Percentiles rank a stretch among this genome's conserved stretches.
These are phyloP conservation scores for Sphinx pinastri DNA, from an alignment of 2,888 invertebrate species.

Conservation along the genomic window DNA sequence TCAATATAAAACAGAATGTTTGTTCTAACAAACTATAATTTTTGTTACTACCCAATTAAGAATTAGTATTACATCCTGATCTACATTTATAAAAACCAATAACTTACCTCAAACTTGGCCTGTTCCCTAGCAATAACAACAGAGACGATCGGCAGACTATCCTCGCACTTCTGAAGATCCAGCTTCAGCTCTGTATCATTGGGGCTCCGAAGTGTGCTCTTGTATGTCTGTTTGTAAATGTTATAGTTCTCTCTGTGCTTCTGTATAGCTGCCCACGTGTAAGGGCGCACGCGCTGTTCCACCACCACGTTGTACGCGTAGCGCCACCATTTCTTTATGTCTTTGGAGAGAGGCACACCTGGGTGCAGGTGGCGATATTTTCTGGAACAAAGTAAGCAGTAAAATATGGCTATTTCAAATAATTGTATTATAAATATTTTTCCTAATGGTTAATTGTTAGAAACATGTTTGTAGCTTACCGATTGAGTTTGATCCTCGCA, in stretches of 20 bases:
- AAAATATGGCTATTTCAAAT: not conserved
- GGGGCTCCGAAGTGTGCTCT: slow-evolving; percentile 87
- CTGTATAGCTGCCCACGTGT: slow-evolving; percentile 88
- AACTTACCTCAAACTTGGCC: slow-evolving; percentile 88
- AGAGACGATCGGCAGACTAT: slow-evolving; percentile 88
- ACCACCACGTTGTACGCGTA: slow-evolving; percentile 89
- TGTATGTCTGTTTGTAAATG: slow-evolving; percentile 87
- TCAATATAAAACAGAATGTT: not conserved
- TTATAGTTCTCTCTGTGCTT: slow-evolving; percentile 88
- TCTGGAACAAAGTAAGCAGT: slow-evolving; percentile 49
- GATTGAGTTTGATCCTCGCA: slow-evolving; percentile 86
- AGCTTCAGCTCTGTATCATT: slow-evolving; percentile 89
- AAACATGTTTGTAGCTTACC: slow-evolving; percentile 62
- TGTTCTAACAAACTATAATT: not conserved
- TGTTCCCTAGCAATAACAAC: slow-evolving; percentile 91
- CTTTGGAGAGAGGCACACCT: slow-evolving; percentile 80
- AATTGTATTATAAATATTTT: too few species aligned
- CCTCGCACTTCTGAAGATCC: slow-evolving; percentile 90
- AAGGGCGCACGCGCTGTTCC: slow-evolving; percentile 88
- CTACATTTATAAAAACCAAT: not conserved
- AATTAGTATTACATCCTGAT: not conserved
- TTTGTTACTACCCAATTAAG: not conserved
- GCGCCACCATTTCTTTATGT: slow-evolving; percentile 89
- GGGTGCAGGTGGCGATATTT: slow-evolving; percentile 87
- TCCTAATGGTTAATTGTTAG: too few species aligned